Percentiles rank a stretch among this genome's conserved stretches.
Conservation (phyloP, 2,113 vertebrate genomes). For the Lynx canadensis region DNA sequence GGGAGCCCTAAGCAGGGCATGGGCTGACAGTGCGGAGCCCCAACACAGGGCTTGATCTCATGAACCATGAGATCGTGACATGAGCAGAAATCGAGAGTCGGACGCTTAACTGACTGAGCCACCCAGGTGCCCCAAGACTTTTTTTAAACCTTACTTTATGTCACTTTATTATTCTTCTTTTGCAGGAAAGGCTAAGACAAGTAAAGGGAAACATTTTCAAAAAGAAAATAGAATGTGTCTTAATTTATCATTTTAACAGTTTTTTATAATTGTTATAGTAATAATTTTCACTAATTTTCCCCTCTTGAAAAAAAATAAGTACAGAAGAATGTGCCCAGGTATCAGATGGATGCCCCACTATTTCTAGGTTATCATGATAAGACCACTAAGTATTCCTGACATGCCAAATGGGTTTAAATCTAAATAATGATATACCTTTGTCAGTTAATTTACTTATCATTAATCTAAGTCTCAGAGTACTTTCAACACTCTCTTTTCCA, state of each 20-base stretch:
- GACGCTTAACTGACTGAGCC: too few species aligned
- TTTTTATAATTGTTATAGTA: not conserved
- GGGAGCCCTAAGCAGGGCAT: too few species aligned
- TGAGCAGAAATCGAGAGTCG: too few species aligned
- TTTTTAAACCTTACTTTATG: not conserved
- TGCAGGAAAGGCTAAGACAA: not conserved
- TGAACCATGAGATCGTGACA: too few species aligned
- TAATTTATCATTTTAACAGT: not conserved
- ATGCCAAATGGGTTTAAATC: not conserved
- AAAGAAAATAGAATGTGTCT: not conserved
- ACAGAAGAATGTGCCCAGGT: not conserved
- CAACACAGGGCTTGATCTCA: too few species aligned
- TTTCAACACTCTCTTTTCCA: not conserved
- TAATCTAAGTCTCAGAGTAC: not conserved
- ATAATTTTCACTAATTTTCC: not conserved
- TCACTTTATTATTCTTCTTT: not conserved
- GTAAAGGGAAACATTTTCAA: not conserved
- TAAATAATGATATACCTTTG: not conserved
- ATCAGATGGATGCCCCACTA: not conserved
- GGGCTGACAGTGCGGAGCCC: too few species aligned
- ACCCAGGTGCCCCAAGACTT: not conserved
- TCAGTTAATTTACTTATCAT: not conserved
- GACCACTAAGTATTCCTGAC: not conserved
- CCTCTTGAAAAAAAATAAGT: not conserved
- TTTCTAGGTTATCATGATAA: not conserved